These are phyloP conservation scores for Cotesia typhae DNA, from an alignment of 1,140 invertebrate genomes.

Conservation along the genomic window DNA sequence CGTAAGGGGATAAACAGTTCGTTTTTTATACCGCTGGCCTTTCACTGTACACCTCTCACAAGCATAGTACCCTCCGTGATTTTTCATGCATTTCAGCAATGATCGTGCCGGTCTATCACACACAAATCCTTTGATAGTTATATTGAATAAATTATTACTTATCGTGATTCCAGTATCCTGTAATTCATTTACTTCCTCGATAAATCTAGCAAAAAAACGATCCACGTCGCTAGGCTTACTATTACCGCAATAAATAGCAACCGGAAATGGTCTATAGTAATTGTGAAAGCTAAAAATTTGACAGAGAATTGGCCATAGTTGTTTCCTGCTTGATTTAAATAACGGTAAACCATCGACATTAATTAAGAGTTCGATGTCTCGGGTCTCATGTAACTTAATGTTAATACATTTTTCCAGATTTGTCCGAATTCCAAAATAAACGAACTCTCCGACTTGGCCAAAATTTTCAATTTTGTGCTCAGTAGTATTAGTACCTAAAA, in stretches of 20 bases:
- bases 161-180: slow-evolving; percentile 13
- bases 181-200: slow-evolving; percentile 29
- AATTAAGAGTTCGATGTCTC: slow-evolving; percentile 15
- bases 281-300: slow-evolving; percentile 16
- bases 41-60: slow-evolving; percentile 34
- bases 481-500: slow-evolving; percentile 16
- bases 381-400: slow-evolving; percentile 7
- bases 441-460: slow-evolving; percentile 7
- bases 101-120: slow-evolving; percentile 31
- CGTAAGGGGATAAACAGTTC: slow-evolving; percentile 25
- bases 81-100: slow-evolving; percentile 26
- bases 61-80: slow-evolving; percentile 33
- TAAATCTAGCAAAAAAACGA: slow-evolving; percentile 24
- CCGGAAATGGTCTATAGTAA: slow-evolving; percentile 23
- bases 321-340: slow-evolving; percentile 34
- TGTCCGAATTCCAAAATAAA: slow-evolving; percentile 25
- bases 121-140: slow-evolving; percentile 29
- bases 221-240: slow-evolving; percentile 15
- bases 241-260: slow-evolving; percentile 29
- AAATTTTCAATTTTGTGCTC: slow-evolving; percentile 21
- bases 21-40: slow-evolving; percentile 18
- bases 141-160: slow-evolving; percentile 13
- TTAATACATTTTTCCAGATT: slow-evolving; percentile 20
- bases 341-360: slow-evolving; percentile 33
- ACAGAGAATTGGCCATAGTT: slow-evolving; percentile 32